Evolutionary conservation across 2,888 invertebrate genomes (phyloP).

Genomic region (Scotopteryx bipunctaria): DNA sequence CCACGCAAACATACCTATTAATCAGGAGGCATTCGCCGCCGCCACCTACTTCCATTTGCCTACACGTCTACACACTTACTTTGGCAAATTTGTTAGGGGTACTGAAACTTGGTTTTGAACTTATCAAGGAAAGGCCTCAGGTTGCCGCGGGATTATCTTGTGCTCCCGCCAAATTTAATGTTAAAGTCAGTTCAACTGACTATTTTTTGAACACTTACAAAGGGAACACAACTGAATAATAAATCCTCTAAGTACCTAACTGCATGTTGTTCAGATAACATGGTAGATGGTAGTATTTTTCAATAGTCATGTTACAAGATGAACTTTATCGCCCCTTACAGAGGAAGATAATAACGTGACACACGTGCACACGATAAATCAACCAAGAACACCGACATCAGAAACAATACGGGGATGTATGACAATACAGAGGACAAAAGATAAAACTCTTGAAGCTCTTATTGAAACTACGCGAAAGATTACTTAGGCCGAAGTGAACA

Average conservation of each 20-base stretch:
- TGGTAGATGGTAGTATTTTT: neutral
- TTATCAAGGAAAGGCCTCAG: constrained; percentile 1
- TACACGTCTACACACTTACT: constrained; percentile 18
- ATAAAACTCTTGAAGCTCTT: constrained; percentile 22
- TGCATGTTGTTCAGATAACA: neutral
- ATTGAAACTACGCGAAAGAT: constrained; percentile 23
- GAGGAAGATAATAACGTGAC: constrained; percentile 22
- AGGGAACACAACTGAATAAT: too few relatives aligned
- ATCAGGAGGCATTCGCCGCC: constrained; percentile 33
- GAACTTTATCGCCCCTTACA: constrained; percentile 6
- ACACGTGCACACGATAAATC: constrained; percentile 18
- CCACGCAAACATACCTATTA: constrained; percentile 40
- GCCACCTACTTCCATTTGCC: constrained; percentile 25
- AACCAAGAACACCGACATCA: neutral
- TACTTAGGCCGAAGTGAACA: constrained; percentile 20
- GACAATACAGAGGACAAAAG: constrained; percentile 11
- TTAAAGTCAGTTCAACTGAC: too few relatives aligned
- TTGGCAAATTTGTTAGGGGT: constrained; percentile 10
- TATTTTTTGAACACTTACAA: too few relatives aligned
- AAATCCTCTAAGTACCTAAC: too few relatives aligned
- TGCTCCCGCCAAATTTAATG: constrained; percentile 6
- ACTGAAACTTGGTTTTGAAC: constrained; percentile 18
- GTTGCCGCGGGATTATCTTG: constrained; percentile 4
- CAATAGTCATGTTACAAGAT: neutral
- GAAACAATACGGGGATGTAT: constrained; percentile 9